These are phyloP conservation scores for Eugnorisma glareosa DNA, from an alignment of 2,888 invertebrate genomes.

Conservation along the genomic window DNA sequence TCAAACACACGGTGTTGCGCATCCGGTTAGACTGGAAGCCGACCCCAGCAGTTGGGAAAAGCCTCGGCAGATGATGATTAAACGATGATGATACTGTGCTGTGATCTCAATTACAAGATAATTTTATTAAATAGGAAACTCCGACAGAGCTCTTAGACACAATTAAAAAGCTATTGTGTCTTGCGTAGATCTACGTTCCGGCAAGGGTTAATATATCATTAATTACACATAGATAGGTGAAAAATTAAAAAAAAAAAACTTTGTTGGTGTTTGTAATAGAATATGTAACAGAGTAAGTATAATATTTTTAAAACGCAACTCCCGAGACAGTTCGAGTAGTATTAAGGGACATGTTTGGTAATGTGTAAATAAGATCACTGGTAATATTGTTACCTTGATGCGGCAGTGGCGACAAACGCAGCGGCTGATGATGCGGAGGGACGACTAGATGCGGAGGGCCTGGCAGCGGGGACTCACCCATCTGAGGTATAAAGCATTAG, in stretches of 20 bases:
- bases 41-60: no score
- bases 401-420: slow-evolving; percentile 92
- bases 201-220: no score
- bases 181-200: no score
- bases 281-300: no score
- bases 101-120: background rate
- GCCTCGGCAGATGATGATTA: no score
- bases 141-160: no score
- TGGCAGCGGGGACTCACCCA: slow-evolving; percentile 85
- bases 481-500: slow-evolving; percentile 64
- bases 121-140: background rate
- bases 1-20: no score
- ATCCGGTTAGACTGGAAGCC: no score
- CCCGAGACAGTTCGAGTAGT: background rate
- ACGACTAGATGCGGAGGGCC: slow-evolving; percentile 79
- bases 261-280: no score
- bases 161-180: no score
- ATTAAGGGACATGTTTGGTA: background rate
- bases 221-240: no score
- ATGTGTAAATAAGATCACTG: background rate
- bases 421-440: slow-evolving; percentile 89
- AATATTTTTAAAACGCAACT: background rate
- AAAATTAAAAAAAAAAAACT: no score
- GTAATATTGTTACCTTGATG: slow-evolving; percentile 86
- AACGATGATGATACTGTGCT: background rate